Base-by-base conservation (phyloP, 1,140 invertebrate genomes). In the Portunus trituberculatus region DNA sequence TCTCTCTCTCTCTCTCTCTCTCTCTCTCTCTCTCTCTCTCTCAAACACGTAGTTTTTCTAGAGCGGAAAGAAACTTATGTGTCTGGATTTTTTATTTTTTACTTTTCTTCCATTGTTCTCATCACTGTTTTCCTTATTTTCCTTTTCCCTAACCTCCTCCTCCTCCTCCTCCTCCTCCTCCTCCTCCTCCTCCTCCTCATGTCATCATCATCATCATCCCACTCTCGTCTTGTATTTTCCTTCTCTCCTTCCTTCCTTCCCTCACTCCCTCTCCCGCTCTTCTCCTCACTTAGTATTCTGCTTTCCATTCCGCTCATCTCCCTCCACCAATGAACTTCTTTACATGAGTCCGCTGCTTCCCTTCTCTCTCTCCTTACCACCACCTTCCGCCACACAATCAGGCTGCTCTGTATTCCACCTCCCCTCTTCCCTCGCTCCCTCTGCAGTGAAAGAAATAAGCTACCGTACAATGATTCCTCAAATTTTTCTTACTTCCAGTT, bases 1-100 rank as follows among this genome's bases (percentile, higher is more conserved):
- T 89, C 87, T 89, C 31, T 89, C 87, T 89, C 31, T 89, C 87
- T 89, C 87, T 89, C 31, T 89, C 87, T 89, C 87, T 89, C 31
- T 89, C 87, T 39, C 31, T 89, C 31, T 89, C 87, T 39, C 87
- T 89, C 87, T 39, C 39, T 39, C 39, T 39, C 39, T 39, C 39
- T 39, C 76, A n/a, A 39, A 6, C 39, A 6, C 39, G 39, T 6
- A 39, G 39, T 6, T 6, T 39, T 6, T 39, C 39, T 2, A 1
- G 39, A 1, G 39, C 39, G 39, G 39, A 6, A 39, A 39, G 39
- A 6, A 39, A 39, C 39, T 39, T 2, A 39, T 39, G 39, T 39
- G 1, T 59, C 52, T 4, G 10, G 12, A 59, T 59, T 59, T 20
- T 14, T 59, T 59, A 59, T 59, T 20, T 12, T 59, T 59, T 59